Conservation (phyloP, 2,888 invertebrate species). For the Galerucella pusilla region DNA sequence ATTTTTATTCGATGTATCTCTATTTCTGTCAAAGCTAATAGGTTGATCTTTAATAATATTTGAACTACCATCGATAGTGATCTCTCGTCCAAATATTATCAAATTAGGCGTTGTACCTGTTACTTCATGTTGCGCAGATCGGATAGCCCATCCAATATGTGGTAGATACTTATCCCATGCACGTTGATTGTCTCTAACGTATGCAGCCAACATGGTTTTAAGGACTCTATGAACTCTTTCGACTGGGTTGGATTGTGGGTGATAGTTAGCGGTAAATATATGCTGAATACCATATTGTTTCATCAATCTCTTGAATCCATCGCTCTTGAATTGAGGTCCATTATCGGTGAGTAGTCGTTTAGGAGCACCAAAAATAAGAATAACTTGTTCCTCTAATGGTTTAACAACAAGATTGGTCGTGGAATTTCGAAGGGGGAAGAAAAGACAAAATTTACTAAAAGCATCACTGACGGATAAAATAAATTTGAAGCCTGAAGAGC, state of each 20-base stretch:
- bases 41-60: no score
- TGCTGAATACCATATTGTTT: constrained; percentile 13
- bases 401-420: constrained; percentile 33
- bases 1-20: no score
- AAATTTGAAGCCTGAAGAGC: not conserved
- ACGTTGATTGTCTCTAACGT: constrained; percentile 8
- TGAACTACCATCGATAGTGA: no score
- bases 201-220: constrained; percentile 32
- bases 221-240: constrained; percentile 39
- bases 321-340: constrained; percentile 39
- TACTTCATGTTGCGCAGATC: no score
- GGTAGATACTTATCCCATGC: no score
- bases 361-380: constrained; percentile 41
- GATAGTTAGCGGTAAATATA: constrained; percentile 30
- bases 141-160: no score
- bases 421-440: constrained; percentile 35
- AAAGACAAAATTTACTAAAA: constrained; percentile 40
- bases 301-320: constrained; percentile 9
- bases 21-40: no score
- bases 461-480: constrained; percentile 40
- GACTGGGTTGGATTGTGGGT: constrained; percentile 37
- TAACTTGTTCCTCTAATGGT: constrained; percentile 37
- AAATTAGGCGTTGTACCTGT: no score
- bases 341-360: constrained; percentile 41
- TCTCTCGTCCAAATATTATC: no score